Conservation (phyloP, 2,888 invertebrate species). For the Apodemia mormo region DNA sequence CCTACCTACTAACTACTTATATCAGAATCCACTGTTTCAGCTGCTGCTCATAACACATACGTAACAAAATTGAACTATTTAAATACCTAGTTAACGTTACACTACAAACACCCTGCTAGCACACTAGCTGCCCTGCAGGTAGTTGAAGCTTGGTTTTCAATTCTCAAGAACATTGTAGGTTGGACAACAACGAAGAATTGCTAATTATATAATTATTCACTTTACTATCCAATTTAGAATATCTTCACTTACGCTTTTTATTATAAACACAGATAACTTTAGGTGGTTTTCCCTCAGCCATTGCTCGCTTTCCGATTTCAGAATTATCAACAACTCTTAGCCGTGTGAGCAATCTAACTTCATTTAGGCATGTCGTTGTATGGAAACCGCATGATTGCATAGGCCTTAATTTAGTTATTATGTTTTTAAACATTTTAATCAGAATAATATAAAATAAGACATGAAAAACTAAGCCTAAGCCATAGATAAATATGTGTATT, state of each 20-base stretch:
- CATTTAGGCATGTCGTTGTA: conserved; percentile 80
- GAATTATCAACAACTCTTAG: conserved; percentile 98
- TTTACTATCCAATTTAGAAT: not conserved
- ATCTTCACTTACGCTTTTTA: conserved; percentile 78
- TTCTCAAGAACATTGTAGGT: not conserved
- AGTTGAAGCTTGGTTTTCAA: too few species aligned
- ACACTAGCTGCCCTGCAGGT: too few species aligned
- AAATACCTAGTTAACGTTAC: too few species aligned
- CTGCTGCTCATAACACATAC: too few species aligned
- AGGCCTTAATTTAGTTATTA: conserved; percentile 50
- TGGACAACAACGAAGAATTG: not conserved
- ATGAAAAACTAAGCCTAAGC: too few species aligned
- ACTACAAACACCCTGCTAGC: too few species aligned
- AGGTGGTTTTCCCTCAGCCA: conserved; percentile 96
- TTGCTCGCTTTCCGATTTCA: conserved; percentile 95
- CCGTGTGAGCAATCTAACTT: conserved; percentile 88
- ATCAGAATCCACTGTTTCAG: too few species aligned
- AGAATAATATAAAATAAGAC: not conserved
- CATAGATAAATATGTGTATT: too few species aligned
- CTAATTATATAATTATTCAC: too few species aligned
- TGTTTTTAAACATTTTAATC: conserved; percentile 60
- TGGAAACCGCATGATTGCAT: conserved; percentile 70
- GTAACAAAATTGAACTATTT: too few species aligned
- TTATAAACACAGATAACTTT: conserved; percentile 97
- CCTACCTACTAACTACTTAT: too few species aligned